Evolutionary conservation across 1,140 invertebrate genomes (phyloP).

Genomic region (Daktulosphaira vitifoliae): DNA sequence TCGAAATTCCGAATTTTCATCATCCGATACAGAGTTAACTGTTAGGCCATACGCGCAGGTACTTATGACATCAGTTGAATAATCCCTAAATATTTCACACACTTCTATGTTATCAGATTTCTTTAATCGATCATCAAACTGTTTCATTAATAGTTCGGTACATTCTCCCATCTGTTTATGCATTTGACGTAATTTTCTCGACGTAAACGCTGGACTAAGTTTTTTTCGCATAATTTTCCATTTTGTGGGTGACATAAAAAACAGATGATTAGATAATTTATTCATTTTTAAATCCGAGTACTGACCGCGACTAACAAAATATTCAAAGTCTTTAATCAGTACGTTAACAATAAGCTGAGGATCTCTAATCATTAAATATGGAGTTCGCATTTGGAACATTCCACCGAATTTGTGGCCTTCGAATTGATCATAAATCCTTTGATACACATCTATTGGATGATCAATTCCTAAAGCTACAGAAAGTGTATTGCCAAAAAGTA

Average conservation of each 20-base stretch:
- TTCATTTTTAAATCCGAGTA: constrained; percentile 37
- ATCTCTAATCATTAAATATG: constrained; percentile 41
- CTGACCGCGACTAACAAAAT: constrained; percentile 39
- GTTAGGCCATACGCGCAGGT: constrained; percentile 55
- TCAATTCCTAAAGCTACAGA: constrained; percentile 2
- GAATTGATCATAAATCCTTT: constrained; percentile 34
- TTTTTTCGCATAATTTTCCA: constrained; percentile 44
- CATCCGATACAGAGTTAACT: constrained; percentile 48
- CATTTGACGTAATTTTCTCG: constrained; percentile 40
- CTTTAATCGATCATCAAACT: constrained; percentile 34
- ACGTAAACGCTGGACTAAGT: constrained; percentile 40
- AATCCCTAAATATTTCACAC: constrained; percentile 51
- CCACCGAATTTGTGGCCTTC: constrained; percentile 36
- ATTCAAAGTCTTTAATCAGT: constrained; percentile 42
- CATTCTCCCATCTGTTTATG: constrained; percentile 36
- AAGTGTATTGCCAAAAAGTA: constrained; percentile 36
- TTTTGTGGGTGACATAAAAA: constrained; percentile 39
- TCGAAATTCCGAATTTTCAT: constrained; percentile 49
- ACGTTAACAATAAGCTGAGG: constrained; percentile 41
- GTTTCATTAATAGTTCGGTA: constrained; percentile 41
- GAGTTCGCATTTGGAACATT: constrained; percentile 33
- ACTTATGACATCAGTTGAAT: constrained; percentile 55
- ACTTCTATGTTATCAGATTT: constrained; percentile 45
- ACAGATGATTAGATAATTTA: constrained; percentile 37
- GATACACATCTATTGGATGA: constrained; percentile 10